Conservation (phyloP, 2,888 invertebrate species). For the Ceramica pisi region DNA sequence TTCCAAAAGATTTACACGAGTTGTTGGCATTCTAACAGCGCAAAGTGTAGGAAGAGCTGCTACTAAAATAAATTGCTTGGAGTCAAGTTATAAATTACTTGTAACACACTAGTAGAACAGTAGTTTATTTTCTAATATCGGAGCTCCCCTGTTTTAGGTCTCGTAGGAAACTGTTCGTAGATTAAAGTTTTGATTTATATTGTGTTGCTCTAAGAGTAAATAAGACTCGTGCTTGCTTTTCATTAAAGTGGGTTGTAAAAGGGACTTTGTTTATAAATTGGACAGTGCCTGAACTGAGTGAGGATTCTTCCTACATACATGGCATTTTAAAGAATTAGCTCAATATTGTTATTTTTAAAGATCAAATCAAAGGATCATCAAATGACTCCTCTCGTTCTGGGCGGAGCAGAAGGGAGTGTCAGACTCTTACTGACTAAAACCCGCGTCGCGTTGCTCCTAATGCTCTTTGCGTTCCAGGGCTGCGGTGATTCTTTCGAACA, state of each 20-base stretch:
- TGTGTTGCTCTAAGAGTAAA: neutral
- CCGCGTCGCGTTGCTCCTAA: no score
- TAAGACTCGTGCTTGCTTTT: neutral
- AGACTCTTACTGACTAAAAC: no score
- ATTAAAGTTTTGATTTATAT: conserved; percentile 35
- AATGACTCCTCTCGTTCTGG: no score
- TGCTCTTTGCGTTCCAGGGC: no score
- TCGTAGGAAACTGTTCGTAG: conserved; percentile 9
- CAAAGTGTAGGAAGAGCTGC: conserved; percentile 50
- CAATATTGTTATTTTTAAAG: no score
- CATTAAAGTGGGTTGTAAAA: neutral
- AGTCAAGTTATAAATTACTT: conserved; percentile 39
- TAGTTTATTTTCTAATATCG: conserved; percentile 57
- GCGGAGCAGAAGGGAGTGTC: no score
- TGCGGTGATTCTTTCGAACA: no score
- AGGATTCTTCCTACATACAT: no score
- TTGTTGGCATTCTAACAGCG: conserved; percentile 56
- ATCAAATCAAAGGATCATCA: no score
- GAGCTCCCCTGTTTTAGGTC: conserved; percentile 14
- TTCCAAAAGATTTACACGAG: conserved; percentile 51
- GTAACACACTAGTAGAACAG: conserved; percentile 6
- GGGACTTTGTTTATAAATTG: neutral
- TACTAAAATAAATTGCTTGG: conserved; percentile 35
- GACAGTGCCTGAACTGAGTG: no score
- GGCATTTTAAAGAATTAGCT: no score